These are phyloP conservation scores for Mesoligia furuncula DNA, from an alignment of 2,888 invertebrate genomes.

Conservation along the genomic window DNA sequence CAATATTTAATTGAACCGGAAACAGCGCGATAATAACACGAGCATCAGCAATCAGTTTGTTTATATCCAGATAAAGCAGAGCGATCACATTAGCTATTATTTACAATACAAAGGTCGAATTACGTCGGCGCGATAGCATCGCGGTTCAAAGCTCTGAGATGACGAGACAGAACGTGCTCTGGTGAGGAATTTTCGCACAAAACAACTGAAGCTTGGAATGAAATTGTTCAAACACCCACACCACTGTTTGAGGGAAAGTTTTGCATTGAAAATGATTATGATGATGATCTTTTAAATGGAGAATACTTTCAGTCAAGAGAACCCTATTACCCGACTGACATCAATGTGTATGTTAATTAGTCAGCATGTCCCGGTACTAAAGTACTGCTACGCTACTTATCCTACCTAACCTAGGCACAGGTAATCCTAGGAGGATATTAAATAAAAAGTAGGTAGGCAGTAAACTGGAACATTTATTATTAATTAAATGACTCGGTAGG, in stretches of 20 bases:
- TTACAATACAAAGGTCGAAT: constrained; percentile 38
- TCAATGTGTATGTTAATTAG: not conserved
- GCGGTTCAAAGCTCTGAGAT: constrained; percentile 32
- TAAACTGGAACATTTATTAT: no score
- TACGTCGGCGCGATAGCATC: constrained; percentile 40
- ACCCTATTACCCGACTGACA: not conserved
- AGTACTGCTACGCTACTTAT: no score
- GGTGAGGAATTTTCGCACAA: constrained; percentile 30
- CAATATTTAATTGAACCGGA: not conserved
- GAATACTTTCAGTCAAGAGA: not conserved
- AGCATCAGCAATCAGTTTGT: not conserved
- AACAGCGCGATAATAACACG: not conserved
- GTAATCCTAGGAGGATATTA: no score
- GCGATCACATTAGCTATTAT: constrained; percentile 32
- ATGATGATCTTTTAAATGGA: not conserved
- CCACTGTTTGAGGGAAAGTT: constrained; percentile 19
- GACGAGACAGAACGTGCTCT: constrained; percentile 15
- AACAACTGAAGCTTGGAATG: constrained; percentile 24
- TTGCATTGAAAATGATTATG: constrained; percentile 5
- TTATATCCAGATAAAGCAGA: constrained; percentile 1
- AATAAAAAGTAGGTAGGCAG: no score
- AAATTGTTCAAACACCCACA: constrained; percentile 8
- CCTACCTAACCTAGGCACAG: no score
- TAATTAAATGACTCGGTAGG: no score
- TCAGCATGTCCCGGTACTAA: no score